phyloP scores from a whole-genome alignment of 2,888 invertebrate genomes.

The Protophormia terraenovae region DNA sequence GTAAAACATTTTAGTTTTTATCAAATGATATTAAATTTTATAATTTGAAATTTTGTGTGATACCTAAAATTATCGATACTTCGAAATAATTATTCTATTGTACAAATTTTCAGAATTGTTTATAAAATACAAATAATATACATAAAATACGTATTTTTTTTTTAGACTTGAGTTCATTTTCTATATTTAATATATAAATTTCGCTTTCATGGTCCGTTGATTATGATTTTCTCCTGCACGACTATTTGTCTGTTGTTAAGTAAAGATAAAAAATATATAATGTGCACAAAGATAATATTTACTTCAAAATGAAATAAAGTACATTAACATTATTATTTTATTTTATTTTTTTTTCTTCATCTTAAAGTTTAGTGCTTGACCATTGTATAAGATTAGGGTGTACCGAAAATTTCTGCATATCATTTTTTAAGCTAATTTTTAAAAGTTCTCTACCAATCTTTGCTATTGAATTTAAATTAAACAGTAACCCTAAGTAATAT shows the following conservation, averaged over 20 bases:
- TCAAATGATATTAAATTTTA: too few species aligned
- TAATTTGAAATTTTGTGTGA: too few species aligned
- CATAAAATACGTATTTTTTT: not conserved
- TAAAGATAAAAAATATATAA: constrained; percentile 1
- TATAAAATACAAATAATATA: not conserved
- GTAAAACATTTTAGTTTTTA: too few species aligned
- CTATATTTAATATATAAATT: constrained; percentile 38
- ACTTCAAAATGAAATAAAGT: constrained; percentile 22
- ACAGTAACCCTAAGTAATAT: too few species aligned
- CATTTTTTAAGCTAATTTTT: too few species aligned
- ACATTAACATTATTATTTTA: constrained; percentile 28
- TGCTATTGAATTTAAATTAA: too few species aligned
- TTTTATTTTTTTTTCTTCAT: not conserved
- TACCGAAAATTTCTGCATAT: not conserved
- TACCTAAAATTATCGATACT: too few species aligned
- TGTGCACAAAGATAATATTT: constrained; percentile 22
- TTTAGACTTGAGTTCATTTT: not conserved
- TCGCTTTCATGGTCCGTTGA: constrained; percentile 53
- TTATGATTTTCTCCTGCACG: constrained; percentile 52
- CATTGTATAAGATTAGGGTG: not conserved
- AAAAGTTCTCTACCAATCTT: too few species aligned
- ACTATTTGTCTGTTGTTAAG: constrained; percentile 32
- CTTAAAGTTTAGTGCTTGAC: constrained; percentile 14
- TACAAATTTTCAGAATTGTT: not conserved
- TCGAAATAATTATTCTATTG: too few species aligned